These are phyloP conservation scores for Taeniopygia guttata DNA, from an alignment of 2,797 vertebrate species.

Conservation along the genomic window DNA sequence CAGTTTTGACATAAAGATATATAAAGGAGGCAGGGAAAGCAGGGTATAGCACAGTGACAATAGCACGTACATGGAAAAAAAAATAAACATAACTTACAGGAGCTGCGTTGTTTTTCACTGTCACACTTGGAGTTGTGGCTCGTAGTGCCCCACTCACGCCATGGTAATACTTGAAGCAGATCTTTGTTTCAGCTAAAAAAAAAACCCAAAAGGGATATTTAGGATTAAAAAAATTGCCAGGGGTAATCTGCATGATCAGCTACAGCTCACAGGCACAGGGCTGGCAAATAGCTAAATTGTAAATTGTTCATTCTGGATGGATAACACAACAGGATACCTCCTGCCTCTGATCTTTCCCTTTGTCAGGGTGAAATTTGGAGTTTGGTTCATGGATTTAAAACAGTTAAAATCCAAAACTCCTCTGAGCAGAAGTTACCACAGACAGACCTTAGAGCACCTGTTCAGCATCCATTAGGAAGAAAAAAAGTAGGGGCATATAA, in stretches of 20 bases:
- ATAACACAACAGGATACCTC: background rate
- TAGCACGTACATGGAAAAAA: background rate
- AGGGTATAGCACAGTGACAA: background rate
- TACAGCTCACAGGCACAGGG: background rate
- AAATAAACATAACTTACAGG: conserved; percentile 82
- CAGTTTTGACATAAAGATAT: background rate
- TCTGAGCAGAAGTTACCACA: background rate
- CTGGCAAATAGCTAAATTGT: background rate
- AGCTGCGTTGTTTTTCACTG: conserved; percentile 84
- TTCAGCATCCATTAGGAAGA: background rate
- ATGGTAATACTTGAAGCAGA: conserved; percentile 98
- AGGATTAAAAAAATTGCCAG: background rate
- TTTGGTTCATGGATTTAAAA: background rate
- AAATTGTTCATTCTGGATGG: background rate
- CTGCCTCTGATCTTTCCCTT: background rate
- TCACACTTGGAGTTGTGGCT: conserved; percentile 92
- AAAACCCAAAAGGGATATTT: background rate
- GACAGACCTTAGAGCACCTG: background rate
- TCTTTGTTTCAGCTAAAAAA: conserved; percentile 90
- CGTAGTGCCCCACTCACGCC: conserved; percentile 90
- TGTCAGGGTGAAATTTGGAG: background rate
- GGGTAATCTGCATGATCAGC: background rate
- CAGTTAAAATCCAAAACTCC: background rate
- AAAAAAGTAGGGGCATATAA: background rate
- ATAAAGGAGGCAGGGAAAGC: background rate